A percentile compares a stretch with the other conserved stretches of the same genome.
Evolutionary conservation across 1,140 invertebrate genomes (phyloP).

Genomic region (Heliconius melpomene): DNA sequence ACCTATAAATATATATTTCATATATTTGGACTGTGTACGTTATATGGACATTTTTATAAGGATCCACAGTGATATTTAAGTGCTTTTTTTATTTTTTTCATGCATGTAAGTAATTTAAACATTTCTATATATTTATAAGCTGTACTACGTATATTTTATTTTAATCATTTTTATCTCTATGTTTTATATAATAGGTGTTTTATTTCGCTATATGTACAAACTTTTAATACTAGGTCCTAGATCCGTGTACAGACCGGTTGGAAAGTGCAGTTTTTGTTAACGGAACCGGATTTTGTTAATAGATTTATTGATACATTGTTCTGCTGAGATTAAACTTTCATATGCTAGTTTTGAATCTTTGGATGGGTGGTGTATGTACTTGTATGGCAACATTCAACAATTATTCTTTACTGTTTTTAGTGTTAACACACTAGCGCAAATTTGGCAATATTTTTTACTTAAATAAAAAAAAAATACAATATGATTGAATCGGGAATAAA

Average conservation of each 20-base stretch:
- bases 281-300: conserved; percentile 42
- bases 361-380: background rate
- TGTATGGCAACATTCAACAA: background rate
- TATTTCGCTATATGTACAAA: conserved; percentile 14
- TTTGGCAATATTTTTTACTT: background rate
- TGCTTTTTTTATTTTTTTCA: conserved; percentile 7
- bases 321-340: conserved; percentile 17
- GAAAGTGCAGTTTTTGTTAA: conserved; percentile 66
- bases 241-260: conserved; percentile 58
- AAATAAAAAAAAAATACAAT: too few species aligned
- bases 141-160: background rate
- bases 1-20: background rate
- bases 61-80: conserved; percentile 42
- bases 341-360: background rate
- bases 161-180: background rate
- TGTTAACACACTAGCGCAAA: background rate
- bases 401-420: background rate
- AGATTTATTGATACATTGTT: conserved; percentile 31
- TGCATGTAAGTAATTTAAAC: conserved; percentile 26
- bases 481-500: too few species aligned
- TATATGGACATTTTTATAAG: conserved; percentile 32
- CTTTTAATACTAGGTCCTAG: conserved; percentile 29
- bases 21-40: conserved; percentile 39
- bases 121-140: background rate
- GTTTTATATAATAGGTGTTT: background rate